Percentiles rank a stretch among this genome's conserved stretches.
These are phyloP conservation scores for Microcebus lehilahytsara DNA, from an alignment of 2,113 vertebrate species.

Conservation along the genomic window DNA sequence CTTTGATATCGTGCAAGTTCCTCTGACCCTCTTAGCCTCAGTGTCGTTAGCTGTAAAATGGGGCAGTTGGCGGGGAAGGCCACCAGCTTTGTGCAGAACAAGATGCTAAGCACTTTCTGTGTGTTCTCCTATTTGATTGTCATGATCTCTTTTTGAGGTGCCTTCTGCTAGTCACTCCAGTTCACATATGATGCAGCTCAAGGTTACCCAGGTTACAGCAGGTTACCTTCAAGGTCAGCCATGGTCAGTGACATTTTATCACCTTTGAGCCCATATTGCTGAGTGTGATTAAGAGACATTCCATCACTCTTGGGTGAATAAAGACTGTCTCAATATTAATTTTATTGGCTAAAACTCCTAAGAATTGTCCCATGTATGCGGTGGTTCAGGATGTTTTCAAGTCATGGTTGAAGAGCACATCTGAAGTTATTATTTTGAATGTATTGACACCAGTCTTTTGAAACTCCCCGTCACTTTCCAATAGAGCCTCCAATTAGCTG, in stretches of 20 bases:
- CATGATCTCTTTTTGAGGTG: neutral
- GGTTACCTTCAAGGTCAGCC: neutral
- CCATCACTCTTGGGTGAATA: neutral
- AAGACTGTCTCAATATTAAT: neutral
- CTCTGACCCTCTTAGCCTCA: neutral
- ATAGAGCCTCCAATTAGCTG: slow-evolving; percentile 56
- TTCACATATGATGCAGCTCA: neutral
- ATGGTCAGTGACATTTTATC: neutral
- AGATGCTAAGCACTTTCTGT: neutral
- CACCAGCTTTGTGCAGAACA: neutral
- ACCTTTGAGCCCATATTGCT: neutral
- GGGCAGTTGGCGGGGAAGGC: neutral
- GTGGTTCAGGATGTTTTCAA: slow-evolving; percentile 50
- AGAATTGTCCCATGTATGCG: too few relatives aligned
- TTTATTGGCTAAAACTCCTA: neutral
- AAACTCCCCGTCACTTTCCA: slow-evolving; percentile 1
- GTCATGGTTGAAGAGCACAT: neutral
- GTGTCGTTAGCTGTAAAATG: neutral
- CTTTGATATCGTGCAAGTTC: fast-evolving
- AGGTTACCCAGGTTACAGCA: too few relatives aligned
- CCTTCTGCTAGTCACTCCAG: neutral
- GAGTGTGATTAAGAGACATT: neutral
- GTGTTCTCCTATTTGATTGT: neutral
- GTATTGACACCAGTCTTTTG: neutral
- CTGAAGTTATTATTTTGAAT: slow-evolving; percentile 51